Base-by-base conservation (phyloP, 2,888 invertebrate species). In the Biston stratarius region DNA sequence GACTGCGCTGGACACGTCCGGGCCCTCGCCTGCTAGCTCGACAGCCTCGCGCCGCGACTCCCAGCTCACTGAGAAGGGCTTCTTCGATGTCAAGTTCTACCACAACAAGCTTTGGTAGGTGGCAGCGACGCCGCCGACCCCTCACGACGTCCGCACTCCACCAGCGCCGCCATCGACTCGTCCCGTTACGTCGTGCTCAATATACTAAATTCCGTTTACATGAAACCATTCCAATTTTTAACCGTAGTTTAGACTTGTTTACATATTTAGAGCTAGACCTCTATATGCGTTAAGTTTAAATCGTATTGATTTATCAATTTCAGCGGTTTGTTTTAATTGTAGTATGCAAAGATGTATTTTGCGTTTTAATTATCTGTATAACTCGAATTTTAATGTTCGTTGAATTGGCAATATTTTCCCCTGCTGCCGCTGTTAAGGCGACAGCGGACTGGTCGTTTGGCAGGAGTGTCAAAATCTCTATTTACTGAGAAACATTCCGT, bases 61-160 rank as follows among this genome's bases (percentile, higher is more conserved):
- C 9, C 95, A 95, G 57, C 87, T 94, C 67, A 96, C 96, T 24
- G 95, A 95, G 57, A 95, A 95, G 79, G 96, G 96, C 51, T 96
- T 95, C 85, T 95, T 96, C 77, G 97, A 97, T 89, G 94, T 97
- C 51, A 97, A 97, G 83, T 97, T 96, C 88, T 96, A 96, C 86
- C 97, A 97, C 87, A 96, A 96, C 79, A 96, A 96, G 77, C 92
- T 97, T 77, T 97, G 97, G 97, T 97, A 96, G 70, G 24, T 24
- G 24, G 69, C 33, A n/a, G 9, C 36, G 33, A 9, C 40, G 6
- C 8, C 12, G 12, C 55, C 55, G 14, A n/a, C 24, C 8, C 42
- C 12, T 24, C 42, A 14, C 59, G 11, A 10, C 40, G 1, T 6
- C 38, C 42, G 45, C 62, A 33, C 33, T 49, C 42, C 61, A 51